Evolutionary conservation across 2,797 vertebrate species (phyloP).

Genomic region (Phataginus tricuspis): DNA sequence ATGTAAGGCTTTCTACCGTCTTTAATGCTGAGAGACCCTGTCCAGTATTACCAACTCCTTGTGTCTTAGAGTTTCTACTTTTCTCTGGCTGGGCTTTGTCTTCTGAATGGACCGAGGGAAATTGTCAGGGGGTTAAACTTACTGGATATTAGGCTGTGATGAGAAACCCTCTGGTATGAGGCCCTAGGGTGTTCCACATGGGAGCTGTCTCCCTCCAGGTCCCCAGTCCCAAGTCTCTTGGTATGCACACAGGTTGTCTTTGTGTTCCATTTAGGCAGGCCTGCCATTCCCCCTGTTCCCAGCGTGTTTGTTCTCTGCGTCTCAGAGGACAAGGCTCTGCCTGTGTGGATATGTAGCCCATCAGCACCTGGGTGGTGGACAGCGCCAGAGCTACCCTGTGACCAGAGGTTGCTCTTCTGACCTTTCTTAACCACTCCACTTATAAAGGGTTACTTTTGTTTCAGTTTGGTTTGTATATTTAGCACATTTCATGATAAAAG

Average conservation of each 20-base stretch:
- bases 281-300: neutral
- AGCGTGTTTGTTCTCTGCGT: neutral
- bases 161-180: neutral
- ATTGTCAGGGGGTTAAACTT: neutral
- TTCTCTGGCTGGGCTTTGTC: neutral
- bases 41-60: neutral
- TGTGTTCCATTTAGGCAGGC: neutral
- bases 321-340: neutral
- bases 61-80: neutral
- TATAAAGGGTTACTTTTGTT: constrained; percentile 4
- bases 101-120: neutral
- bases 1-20: neutral
- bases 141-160: neutral
- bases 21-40: neutral
- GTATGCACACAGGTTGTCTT: neutral
- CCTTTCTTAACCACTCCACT: constrained; percentile 8
- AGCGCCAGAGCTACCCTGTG: neutral
- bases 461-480: constrained; percentile 23
- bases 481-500: neutral
- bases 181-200: neutral
- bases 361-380: constrained; percentile 71
- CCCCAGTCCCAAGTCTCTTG: neutral
- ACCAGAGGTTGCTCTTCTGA: constrained; percentile 36
- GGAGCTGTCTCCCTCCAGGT: neutral
- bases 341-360: neutral